phyloP scores from a whole-genome alignment of 2,797 vertebrate species.

The Melanotaenia maccullochi region DNA sequence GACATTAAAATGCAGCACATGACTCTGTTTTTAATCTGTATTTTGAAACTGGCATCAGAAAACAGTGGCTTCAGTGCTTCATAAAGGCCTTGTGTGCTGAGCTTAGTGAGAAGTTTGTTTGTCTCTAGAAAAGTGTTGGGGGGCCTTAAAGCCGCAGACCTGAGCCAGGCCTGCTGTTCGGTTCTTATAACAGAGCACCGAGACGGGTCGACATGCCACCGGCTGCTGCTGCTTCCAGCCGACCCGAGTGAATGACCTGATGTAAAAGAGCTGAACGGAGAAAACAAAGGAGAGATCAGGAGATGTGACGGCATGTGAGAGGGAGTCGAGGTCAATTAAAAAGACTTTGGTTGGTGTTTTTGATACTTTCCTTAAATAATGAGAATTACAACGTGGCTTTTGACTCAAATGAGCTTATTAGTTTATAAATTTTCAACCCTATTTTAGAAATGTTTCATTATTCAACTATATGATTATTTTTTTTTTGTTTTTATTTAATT shows the following conservation, averaged over 20 bases:
- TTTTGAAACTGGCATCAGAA: conserved; percentile 63
- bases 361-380: neutral
- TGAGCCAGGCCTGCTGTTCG: conserved; percentile 50
- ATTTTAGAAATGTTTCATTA: neutral
- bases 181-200: conserved; percentile 28
- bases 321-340: conserved; percentile 28
- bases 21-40: conserved; percentile 71
- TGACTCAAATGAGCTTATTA: conserved; percentile 6
- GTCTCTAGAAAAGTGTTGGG: conserved; percentile 43
- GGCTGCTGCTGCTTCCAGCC: conserved; percentile 28
- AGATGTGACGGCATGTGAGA: neutral
- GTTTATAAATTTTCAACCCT: neutral
- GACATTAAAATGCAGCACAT: conserved; percentile 69
- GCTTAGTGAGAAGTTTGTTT: conserved; percentile 60
- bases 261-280: conserved; percentile 38
- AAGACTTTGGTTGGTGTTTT: conserved; percentile 8
- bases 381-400: neutral
- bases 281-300: neutral
- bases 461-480: neutral
- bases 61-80: conserved; percentile 34
- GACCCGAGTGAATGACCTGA: conserved; percentile 47
- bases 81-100: conserved; percentile 47
- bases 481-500: no score
- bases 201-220: conserved; percentile 21
- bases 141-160: conserved; percentile 40